Evolutionary conservation across 2,888 invertebrate species (phyloP).

Genomic region (Bimastos eiseni): DNA sequence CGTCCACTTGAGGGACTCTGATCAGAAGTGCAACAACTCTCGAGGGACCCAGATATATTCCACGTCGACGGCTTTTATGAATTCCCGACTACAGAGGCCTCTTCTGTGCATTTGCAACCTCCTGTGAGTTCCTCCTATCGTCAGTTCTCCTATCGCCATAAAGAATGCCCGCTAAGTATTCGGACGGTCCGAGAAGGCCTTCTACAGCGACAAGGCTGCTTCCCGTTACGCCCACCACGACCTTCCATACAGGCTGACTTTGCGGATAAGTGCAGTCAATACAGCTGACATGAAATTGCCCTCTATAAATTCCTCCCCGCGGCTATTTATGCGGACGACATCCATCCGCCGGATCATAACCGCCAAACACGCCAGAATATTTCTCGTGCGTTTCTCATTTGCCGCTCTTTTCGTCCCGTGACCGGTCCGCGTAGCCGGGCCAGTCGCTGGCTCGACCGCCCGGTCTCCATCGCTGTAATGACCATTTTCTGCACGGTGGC

Average conservation of each 20-base stretch:
- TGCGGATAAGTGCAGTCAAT: not conserved
- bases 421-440: not conserved
- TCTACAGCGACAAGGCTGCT: not conserved
- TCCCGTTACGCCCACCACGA: not conserved
- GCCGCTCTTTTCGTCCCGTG: not conserved
- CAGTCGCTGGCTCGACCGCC: not conserved
- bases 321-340: not conserved
- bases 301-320: not conserved
- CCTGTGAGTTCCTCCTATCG: not conserved
- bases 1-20: not conserved
- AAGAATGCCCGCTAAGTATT: not conserved
- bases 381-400: not conserved
- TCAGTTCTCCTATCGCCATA: not conserved
- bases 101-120: not conserved
- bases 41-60: not conserved
- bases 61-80: not conserved
- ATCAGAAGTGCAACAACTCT: not conserved
- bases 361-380: not conserved
- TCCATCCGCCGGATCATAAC: not conserved
- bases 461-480: not conserved
- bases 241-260: not conserved
- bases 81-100: no score
- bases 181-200: not conserved
- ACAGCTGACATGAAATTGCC: conserved; percentile 6
- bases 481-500: conserved; percentile 13